phyloP scores from a whole-genome alignment of 2,797 vertebrate genomes.

The Darevskia nairensis region DNA sequence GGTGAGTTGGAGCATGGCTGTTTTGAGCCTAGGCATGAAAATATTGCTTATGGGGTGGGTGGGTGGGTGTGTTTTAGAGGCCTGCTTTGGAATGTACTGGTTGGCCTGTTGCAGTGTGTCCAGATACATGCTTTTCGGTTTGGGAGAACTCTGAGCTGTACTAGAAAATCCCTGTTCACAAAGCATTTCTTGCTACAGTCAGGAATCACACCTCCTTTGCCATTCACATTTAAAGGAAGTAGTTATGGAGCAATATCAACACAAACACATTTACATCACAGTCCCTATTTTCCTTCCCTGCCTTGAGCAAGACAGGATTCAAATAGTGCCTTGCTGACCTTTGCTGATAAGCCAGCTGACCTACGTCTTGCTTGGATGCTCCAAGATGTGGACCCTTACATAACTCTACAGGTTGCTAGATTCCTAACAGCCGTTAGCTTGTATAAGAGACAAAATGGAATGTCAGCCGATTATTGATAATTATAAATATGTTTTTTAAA shows the following conservation, averaged over 20 bases:
- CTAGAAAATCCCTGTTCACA: background rate
- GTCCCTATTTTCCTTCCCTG: background rate
- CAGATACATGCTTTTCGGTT: too few species aligned
- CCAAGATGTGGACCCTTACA: too few species aligned
- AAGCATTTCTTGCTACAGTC: background rate
- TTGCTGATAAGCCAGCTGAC: too few species aligned
- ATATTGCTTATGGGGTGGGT: background rate
- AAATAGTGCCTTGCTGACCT: background rate
- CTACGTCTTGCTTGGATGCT: too few species aligned
- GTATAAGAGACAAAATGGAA: too few species aligned
- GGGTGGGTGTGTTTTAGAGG: too few species aligned
- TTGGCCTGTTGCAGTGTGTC: slow-evolving; percentile 8
- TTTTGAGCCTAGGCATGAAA: slow-evolving; percentile 11
- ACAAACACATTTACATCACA: background rate
- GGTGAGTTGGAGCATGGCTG: slow-evolving; percentile 78
- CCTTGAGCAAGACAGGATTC: background rate
- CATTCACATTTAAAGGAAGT: background rate
- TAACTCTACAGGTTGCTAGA: too few species aligned
- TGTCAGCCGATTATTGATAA: too few species aligned
- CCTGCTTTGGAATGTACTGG: background rate
- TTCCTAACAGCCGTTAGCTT: too few species aligned
- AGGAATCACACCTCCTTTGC: background rate
- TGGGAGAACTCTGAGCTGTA: background rate
- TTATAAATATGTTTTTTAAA: too few species aligned
- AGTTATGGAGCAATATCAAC: background rate